Evolutionary conservation across 2,113 vertebrate genomes (phyloP), one percentile per base, ranked within the genome.

Genomic region (Melanerpes formicivorus): DNA sequence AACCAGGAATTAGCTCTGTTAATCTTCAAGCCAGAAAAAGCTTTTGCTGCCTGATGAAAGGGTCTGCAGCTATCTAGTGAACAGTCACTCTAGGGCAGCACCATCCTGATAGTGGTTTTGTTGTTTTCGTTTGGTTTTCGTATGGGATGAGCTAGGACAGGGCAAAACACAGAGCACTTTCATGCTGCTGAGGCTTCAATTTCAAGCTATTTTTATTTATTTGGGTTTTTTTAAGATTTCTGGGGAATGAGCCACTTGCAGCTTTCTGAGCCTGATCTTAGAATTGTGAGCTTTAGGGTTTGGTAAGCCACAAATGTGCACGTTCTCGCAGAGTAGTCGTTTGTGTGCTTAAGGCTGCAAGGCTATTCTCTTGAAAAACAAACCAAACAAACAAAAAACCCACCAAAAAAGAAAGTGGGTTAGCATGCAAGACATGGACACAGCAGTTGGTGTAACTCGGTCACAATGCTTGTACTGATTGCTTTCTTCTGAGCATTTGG

Each of bases 241-340:
- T 91, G 18, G 9, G 2, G 93, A 89, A 52, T 37, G 22, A 95
- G 14, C 72, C 8, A 52, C 60, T 87, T 87, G 71, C 0, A 69
- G 48, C 60, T 80, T 91, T 80, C 22, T 77, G 19, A 90, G 56
- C 55, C 48, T 66, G 79, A 82, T 79, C 78, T 82, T 66, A 18
- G 50, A 79, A 73, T 58, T 87, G 64, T 52, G 71, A 86, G 86
- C 74, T 77, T 80, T 93, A 88, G 75, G 56, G n/a, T 90, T 95
- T 84, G 67, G 88, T 87, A 64, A 95, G 60, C 93, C 87, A 85
- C 75, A 83, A 88, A 85, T 54, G 81, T 60, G 65, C 32, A 21
- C 12, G 15, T 54, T 71, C 79, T 67, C 85, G 46, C n/a, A 58
- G 87, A 88, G 84, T 5, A 77, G 81, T 89, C 52, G 26, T 90